Conservation (phyloP, 2,113 vertebrate genomes). For the Otocyon megalotis region DNA sequence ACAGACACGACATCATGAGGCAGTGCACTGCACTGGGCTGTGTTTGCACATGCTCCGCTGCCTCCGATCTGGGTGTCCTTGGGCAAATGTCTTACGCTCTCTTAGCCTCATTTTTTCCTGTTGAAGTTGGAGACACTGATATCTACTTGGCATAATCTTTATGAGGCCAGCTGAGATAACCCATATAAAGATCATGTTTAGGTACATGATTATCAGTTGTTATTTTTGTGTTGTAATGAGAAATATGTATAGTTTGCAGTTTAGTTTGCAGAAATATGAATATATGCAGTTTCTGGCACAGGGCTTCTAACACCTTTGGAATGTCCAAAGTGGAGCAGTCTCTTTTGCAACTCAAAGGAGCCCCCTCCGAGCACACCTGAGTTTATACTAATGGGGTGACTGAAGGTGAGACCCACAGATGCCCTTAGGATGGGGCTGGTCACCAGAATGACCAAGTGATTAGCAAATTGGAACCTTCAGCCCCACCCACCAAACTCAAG, state of each 20-base stretch:
- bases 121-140: background rate
- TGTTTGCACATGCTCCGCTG: background rate
- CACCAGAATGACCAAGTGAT: background rate
- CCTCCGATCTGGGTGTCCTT: background rate
- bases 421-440: background rate
- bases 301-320: background rate
- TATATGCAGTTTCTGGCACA: background rate
- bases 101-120: background rate
- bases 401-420: background rate
- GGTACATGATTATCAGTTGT: background rate
- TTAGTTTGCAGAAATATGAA: background rate
- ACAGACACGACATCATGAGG: background rate
- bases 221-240: background rate
- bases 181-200: background rate
- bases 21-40: background rate
- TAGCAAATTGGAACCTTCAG: background rate
- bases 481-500: background rate
- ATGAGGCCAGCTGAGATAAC: background rate
- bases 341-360: background rate
- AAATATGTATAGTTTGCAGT: background rate
- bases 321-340: background rate
- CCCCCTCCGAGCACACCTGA: background rate
- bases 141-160: background rate
- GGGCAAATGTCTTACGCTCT: background rate
- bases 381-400: background rate